Percentiles rank a stretch among this genome's conserved stretches.
phyloP scores from a whole-genome alignment of 2,797 vertebrate genomes.

The Darevskia nairensis region DNA sequence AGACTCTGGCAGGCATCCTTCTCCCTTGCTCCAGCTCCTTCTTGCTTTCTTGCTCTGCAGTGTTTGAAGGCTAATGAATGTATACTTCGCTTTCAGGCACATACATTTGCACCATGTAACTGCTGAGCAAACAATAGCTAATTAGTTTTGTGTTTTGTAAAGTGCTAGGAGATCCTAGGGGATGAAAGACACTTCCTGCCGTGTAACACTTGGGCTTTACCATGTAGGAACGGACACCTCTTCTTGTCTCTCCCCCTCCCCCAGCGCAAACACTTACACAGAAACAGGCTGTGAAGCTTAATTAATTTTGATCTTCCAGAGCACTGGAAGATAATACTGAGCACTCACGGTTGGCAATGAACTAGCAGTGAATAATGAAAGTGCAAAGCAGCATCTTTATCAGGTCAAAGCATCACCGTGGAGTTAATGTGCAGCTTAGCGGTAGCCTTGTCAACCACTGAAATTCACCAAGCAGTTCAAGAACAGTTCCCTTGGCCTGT shows the following conservation, averaged over 20 bases:
- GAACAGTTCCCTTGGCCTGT: background rate
- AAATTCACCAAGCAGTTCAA: background rate
- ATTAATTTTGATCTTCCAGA: background rate
- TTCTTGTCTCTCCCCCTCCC: background rate
- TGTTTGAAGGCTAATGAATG: background rate
- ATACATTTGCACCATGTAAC: constrained; percentile 9
- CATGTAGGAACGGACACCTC: background rate
- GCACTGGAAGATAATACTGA: background rate
- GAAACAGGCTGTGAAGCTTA: background rate
- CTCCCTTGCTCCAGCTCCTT: background rate
- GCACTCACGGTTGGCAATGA: background rate
- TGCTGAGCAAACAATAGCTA: constrained; percentile 1
- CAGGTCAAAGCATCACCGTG: background rate
- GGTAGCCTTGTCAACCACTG: background rate
- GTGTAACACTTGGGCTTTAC: background rate
- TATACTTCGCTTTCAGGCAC: background rate
- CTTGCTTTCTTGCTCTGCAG: background rate
- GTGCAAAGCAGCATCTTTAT: background rate
- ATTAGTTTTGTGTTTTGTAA: constrained; percentile 7
- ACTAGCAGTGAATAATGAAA: constrained; percentile 1
- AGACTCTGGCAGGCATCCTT: no score
- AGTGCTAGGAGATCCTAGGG: constrained; percentile 1
- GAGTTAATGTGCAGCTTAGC: background rate
- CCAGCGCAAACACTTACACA: background rate
- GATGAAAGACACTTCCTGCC: background rate